These are phyloP conservation scores for Colletes gigas DNA, from an alignment of 1,140 invertebrate genomes.

Conservation along the genomic window DNA sequence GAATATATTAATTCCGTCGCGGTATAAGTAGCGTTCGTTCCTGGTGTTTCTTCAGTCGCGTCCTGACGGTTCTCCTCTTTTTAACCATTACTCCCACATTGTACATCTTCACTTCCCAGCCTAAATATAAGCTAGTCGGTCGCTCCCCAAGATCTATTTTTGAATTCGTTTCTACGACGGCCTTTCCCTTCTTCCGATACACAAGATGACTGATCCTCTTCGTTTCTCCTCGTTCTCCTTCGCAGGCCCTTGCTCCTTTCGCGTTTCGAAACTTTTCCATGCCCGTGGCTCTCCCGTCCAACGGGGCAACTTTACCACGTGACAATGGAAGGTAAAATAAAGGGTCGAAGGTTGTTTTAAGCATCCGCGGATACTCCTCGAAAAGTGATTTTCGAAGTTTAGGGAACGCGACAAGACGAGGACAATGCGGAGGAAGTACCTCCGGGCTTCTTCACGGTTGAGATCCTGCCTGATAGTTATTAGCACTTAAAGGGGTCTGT, in stretches of 20 bases:
- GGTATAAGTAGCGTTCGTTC: too few species aligned
- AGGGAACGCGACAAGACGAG: background rate
- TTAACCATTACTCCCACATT: slow-evolving; percentile 32
- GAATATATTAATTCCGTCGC: background rate
- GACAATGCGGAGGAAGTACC: background rate
- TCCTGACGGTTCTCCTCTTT: background rate
- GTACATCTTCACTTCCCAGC: slow-evolving; percentile 37
- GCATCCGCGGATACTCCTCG: slow-evolving; percentile 1
- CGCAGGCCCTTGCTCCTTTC: background rate
- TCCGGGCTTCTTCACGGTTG: background rate
- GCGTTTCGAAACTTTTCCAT: slow-evolving; percentile 8
- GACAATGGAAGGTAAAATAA: slow-evolving; percentile 27
- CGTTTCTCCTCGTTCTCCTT: too few species aligned
- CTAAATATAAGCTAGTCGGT: slow-evolving; percentile 49
- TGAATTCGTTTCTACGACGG: slow-evolving; percentile 44
- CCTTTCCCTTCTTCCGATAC: slow-evolving; percentile 48
- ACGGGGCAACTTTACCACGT: background rate
- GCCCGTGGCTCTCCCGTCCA: background rate
- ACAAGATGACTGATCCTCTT: slow-evolving; percentile 27
- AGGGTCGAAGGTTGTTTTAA: slow-evolving; percentile 26
- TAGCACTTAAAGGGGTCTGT: background rate
- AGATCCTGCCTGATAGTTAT: background rate
- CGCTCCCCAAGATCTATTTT: slow-evolving; percentile 43
- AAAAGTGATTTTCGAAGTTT: slow-evolving; percentile 1
- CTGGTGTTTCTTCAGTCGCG: background rate